Base-by-base conservation (phyloP, 2,113 vertebrate species). In the Rhabdornis inornatus region DNA sequence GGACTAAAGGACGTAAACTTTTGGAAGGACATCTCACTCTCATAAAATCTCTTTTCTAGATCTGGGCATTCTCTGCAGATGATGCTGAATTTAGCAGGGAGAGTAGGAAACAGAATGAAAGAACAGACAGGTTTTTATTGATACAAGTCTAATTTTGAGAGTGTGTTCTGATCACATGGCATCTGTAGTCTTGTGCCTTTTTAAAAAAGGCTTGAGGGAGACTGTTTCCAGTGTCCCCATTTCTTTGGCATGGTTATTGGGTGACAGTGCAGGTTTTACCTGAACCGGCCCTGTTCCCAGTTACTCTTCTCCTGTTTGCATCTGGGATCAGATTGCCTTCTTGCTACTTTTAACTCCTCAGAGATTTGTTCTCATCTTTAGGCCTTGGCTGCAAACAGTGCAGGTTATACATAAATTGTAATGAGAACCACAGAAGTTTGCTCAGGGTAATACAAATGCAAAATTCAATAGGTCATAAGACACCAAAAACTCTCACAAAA, bases 301-400 rank as follows among this genome's bases (percentile, higher is more conserved):
- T 57, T 72, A 49, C 31, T 81, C 64, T 59, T 44, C 81, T 90
- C 55, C 69, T 79, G 39, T 89, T 82, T 9, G 24, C 30, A 16
- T 78, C 74, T 83, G 59, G 27, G 68, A 19, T 86, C 66, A 88
- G 53, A 49, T 94, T 90, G 83, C 63, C 6, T 28, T 90, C 71
- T 88, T 7, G 5, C 39, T 40, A 31, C 63, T 80, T 93, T 24
- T 83, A 52, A 65, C 19, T 69, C 71, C 45, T 19, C 17, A 7
- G 89, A 86, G n/a, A 61, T 90, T 94, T 89, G 55, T 74, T 90
- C 55, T 68, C 59, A n/a, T 90, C 79, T 88, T 56, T 77, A 66
- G 50, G 40, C 50, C 18, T 80, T 69, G 59, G 49, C 89, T 83
- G 44, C 50, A 80, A 90, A 86, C 83, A 83, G 70, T 60, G n/a